Evolutionary conservation across 1,140 invertebrate species (phyloP), one percentile per base, ranked within the genome.

Genomic region (Globodera ellingtonae): DNA sequence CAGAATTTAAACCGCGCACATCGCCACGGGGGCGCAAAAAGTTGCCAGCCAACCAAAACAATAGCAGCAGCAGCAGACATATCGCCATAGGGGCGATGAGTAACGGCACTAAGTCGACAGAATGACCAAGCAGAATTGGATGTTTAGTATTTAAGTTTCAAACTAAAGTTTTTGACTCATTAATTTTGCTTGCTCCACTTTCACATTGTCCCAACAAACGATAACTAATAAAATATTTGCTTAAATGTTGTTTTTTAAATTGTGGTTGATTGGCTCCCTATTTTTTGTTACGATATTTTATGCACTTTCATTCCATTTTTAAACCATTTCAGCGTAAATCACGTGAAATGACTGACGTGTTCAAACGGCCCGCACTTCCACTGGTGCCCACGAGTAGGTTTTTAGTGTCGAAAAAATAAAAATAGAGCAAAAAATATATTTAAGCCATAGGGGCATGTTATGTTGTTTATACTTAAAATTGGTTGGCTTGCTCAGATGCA

Each of bases 331-430:
- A 13, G 13, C 59, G 13, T 65, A 65, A 21, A 65, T 65, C 21
- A 15, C 13, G 13, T 0, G 78, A 81, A 15, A 81, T 81, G 79
- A 75, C 81, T 21, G 79, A 81, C 15, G 79, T 83, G 69, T 81
- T 81, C 82, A 81, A 81, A 46, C 79, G 79, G 13, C 79, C 79
- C 5, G 80, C 79, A 56, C 71, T 79, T 15, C 79, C 79, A 35
- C 10, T 82, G n/a, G 67, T 75, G 15, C 15, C 65, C 9, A 73
- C 79, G 81, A 81, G 79, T 81, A 76, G 24, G 67, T 70, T 18
- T 18, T 44, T 13, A 0, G 18, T 35, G 35, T 35, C 35, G 35
- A 35, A 35, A 35, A 35, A 35, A 35, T 35, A 35, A 35, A 35
- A 70, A 35, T 70, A 44, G 6, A 70, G 35, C 6, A 9, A 62